These are phyloP conservation scores for Dendrolimus kikuchii DNA, from an alignment of 1,140 invertebrate species.

Conservation along the genomic window DNA sequence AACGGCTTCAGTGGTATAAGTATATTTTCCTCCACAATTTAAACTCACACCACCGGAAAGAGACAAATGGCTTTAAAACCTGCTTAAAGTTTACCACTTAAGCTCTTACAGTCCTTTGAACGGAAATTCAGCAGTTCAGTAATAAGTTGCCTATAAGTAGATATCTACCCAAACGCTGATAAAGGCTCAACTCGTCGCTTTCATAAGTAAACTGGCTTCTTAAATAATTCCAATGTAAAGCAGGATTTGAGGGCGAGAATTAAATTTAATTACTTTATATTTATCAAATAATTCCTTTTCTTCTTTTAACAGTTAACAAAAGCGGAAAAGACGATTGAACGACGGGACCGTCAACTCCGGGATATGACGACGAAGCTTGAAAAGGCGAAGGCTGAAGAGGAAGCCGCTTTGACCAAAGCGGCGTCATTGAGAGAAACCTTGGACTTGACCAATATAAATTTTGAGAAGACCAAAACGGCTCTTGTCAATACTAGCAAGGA, in stretches of 20 bases:
- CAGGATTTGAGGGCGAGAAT: neutral
- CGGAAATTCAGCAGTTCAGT: too few relatives aligned
- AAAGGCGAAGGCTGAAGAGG: constrained; percentile 41
- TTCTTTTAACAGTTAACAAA: constrained; percentile 28
- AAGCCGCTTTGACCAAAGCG: constrained; percentile 43
- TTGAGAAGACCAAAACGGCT: constrained; percentile 42
- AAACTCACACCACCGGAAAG: too few relatives aligned
- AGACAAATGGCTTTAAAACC: too few relatives aligned
- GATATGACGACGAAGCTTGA: constrained; percentile 33
- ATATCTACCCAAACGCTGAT: too few relatives aligned
- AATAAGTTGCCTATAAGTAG: too few relatives aligned
- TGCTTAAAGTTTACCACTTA: too few relatives aligned
- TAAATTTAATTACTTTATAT: neutral
- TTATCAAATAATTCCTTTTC: neutral
- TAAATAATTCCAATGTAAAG: too few relatives aligned
- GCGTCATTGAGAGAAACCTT: constrained; percentile 44
- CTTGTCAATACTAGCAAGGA: constrained; percentile 36
- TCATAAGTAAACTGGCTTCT: too few relatives aligned
- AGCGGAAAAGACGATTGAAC: constrained; percentile 46
- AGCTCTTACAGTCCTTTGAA: too few relatives aligned
- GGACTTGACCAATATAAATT: constrained; percentile 29
- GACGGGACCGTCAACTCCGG: constrained; percentile 62
- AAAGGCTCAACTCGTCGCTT: too few relatives aligned
- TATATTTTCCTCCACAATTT: too few relatives aligned
- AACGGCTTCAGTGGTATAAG: too few relatives aligned